Evolutionary conservation across 1,140 invertebrate species (phyloP).

Genomic region (Cotesia chilonis): DNA sequence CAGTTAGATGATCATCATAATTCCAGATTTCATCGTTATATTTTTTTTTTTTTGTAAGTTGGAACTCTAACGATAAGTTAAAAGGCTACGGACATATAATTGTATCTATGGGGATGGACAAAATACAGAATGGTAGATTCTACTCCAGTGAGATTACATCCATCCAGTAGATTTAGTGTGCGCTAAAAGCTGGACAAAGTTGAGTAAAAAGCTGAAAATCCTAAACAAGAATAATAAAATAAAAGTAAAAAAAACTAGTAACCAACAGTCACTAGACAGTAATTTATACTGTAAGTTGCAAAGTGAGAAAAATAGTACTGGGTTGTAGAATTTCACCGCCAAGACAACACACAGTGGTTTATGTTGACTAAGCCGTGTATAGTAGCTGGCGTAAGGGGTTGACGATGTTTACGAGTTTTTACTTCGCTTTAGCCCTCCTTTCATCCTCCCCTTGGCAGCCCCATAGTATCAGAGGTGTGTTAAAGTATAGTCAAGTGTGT

Average conservation of each 20-base stretch:
- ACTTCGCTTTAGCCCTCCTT: constrained; percentile 11
- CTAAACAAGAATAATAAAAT: background rate
- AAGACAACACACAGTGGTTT: constrained; percentile 51
- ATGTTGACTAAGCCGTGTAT: constrained; percentile 37
- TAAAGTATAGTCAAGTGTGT: constrained; percentile 20
- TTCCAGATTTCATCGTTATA: background rate
- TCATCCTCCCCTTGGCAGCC: background rate
- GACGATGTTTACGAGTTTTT: constrained; percentile 58
- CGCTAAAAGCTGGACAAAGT: background rate
- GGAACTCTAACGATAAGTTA: too few species aligned
- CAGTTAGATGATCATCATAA: constrained; percentile 41
- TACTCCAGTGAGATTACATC: too few species aligned
- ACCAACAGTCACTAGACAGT: constrained; percentile 31
- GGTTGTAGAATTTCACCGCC: constrained; percentile 46
- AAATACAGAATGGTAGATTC: constrained; percentile 30
- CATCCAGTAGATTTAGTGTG: too few species aligned
- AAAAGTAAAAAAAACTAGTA: background rate
- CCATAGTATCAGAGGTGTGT: background rate
- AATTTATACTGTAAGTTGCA: constrained; percentile 61
- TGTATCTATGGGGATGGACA: background rate
- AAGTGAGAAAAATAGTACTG: constrained; percentile 64
- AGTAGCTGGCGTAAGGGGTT: constrained; percentile 21
- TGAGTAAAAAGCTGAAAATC: background rate
- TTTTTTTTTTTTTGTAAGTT: background rate
- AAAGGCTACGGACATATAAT: too few species aligned